These are phyloP conservation scores for Corythucha ciliata DNA, from an alignment of 2,888 invertebrate genomes.

Conservation along the genomic window DNA sequence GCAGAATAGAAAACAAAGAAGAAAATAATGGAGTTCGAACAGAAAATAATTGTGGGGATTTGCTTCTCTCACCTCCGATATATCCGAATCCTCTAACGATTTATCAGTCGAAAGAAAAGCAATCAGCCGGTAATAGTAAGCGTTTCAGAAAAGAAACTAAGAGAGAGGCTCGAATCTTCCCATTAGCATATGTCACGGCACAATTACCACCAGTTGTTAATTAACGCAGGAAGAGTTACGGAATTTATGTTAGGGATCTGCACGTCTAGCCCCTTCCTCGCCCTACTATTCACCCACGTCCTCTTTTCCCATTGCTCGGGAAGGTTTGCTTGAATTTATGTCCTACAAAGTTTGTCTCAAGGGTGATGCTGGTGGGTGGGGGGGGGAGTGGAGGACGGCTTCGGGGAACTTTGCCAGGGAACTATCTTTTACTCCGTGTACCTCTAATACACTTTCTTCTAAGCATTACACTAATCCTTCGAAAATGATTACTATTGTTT, in stretches of 20 bases:
- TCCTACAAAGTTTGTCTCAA: slow-evolving; percentile 13
- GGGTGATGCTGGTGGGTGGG: too few relatives aligned
- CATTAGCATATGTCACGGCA: slow-evolving; percentile 27
- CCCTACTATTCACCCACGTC: not conserved
- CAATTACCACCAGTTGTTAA: slow-evolving; percentile 26
- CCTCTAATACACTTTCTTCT: not conserved
- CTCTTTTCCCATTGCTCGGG: slow-evolving; percentile 5
- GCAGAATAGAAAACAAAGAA: too few relatives aligned
- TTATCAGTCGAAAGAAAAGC: slow-evolving; percentile 17
- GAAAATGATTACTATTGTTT: too few relatives aligned
- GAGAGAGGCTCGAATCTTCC: not conserved
- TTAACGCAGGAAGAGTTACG: slow-evolving; percentile 24
- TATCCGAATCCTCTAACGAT: too few relatives aligned
- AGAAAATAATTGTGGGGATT: too few relatives aligned
- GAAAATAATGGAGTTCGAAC: too few relatives aligned
- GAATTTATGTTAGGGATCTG: slow-evolving; percentile 22
- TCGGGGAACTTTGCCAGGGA: not conserved
- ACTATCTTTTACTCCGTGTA: not conserved
- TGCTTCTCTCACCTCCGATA: too few relatives aligned
- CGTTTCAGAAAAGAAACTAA: not conserved
- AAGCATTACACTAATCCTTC: too few relatives aligned
- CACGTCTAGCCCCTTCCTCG: not conserved
- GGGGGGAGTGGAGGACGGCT: too few relatives aligned
- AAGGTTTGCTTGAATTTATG: slow-evolving; percentile 21
- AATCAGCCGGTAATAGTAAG: slow-evolving; percentile 21